Evolutionary conservation across 2,113 vertebrate species (phyloP).

Genomic region (Xiphophorus maculatus): DNA sequence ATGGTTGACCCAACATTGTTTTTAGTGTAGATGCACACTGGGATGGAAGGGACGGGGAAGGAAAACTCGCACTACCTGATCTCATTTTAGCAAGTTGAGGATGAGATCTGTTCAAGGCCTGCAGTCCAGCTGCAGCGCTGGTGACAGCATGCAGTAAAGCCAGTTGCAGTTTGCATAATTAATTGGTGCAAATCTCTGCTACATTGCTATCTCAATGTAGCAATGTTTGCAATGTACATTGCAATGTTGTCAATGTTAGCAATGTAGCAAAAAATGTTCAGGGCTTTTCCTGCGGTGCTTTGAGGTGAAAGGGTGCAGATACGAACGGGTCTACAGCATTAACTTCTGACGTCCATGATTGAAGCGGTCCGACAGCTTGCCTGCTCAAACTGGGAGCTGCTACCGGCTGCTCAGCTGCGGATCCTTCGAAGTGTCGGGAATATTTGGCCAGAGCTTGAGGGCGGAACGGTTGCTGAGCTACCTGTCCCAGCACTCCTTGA

Average conservation of each 20-base stretch:
- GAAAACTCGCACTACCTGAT: constrained; percentile 30
- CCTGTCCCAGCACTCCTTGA: constrained; percentile 74
- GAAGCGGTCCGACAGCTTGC: constrained; percentile 76
- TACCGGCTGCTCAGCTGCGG: constrained; percentile 78
- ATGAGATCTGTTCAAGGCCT: constrained; percentile 53
- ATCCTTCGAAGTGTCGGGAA: constrained; percentile 92
- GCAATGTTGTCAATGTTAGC: too few relatives aligned
- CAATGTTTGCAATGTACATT: too few relatives aligned
- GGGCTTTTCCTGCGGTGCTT: constrained; percentile 89
- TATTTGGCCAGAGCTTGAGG: constrained; percentile 92
- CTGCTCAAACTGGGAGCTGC: constrained; percentile 82
- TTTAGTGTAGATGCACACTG: constrained; percentile 34
- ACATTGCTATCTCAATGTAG: neutral
- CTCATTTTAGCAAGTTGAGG: constrained; percentile 35
- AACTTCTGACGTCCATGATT: constrained; percentile 86
- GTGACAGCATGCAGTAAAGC: constrained; percentile 57
- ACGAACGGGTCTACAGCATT: constrained; percentile 86
- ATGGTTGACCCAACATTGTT: constrained; percentile 49
- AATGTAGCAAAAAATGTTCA: constrained; percentile 58
- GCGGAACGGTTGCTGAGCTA: constrained; percentile 83
- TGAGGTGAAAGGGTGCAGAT: constrained; percentile 92
- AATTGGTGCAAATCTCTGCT: constrained; percentile 3
- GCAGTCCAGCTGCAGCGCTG: constrained; percentile 59
- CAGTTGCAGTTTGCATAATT: constrained; percentile 52
- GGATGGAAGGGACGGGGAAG: constrained; percentile 16